Evolutionary conservation across 1,140 invertebrate species (phyloP).

Genomic region (Tribolium madens): DNA sequence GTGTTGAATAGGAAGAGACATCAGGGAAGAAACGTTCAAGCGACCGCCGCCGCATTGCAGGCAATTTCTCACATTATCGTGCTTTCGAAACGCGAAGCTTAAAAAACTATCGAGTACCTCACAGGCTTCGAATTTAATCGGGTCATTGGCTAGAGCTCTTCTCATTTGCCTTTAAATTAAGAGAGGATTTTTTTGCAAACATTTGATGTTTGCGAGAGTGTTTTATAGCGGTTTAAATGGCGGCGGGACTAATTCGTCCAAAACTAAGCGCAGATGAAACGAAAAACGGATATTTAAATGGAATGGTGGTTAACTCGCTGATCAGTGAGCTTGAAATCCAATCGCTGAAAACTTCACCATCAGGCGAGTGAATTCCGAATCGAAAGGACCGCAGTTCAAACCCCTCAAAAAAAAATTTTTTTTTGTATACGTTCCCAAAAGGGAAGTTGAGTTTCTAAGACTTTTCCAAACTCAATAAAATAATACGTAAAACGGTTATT

Average conservation of each 20-base stretch:
- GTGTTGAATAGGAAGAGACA: conserved; percentile 24
- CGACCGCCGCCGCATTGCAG: conserved; percentile 26
- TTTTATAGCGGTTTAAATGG: background rate
- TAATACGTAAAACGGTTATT: no score
- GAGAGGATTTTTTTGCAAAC: background rate
- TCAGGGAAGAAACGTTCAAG: conserved; percentile 6
- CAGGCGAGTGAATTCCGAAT: no score
- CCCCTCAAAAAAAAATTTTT: no score
- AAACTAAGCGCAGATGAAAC: background rate
- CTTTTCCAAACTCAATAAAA: no score
- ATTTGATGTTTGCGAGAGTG: conserved; percentile 7
- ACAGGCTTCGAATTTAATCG: conserved; percentile 10
- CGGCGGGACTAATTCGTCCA: background rate
- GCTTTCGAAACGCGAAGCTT: conserved; percentile 26
- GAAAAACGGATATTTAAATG: background rate
- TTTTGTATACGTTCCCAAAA: no score
- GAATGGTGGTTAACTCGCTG: background rate
- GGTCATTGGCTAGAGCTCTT: conserved; percentile 11
- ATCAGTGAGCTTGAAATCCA: no score
- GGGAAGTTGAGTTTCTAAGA: no score
- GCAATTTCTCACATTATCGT: conserved; percentile 31
- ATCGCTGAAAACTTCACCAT: no score
- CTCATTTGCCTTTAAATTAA: conserved; percentile 33
- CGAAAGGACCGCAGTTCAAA: no score
- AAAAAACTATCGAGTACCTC: conserved; percentile 32